Conservation (phyloP, 2,888 invertebrate genomes). For the Hyppa rectilinea region DNA sequence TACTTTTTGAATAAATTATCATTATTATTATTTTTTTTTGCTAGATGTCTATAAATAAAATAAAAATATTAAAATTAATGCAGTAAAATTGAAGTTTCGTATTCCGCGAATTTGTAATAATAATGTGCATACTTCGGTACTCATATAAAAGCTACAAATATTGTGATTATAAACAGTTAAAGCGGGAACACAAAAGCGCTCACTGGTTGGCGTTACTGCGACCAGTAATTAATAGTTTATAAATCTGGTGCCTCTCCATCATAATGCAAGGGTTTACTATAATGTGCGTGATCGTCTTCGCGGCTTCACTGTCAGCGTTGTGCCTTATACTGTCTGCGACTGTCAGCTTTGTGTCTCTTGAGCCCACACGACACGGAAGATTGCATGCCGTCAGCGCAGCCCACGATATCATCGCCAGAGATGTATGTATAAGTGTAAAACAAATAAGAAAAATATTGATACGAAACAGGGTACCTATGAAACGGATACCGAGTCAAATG, state of each 20-base stretch:
- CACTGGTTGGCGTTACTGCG: background rate
- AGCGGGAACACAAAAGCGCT: background rate
- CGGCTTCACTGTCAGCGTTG: background rate
- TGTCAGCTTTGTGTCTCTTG: background rate
- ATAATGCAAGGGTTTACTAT: slow-evolving; percentile 6
- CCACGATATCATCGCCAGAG: background rate
- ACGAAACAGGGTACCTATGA: background rate
- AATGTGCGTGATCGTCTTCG: slow-evolving; percentile 1
- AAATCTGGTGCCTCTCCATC: background rate
- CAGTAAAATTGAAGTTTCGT: background rate
- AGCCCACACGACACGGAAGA: background rate
- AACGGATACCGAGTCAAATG: background rate
- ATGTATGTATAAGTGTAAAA: background rate
- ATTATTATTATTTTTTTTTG: no score
- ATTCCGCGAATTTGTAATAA: background rate
- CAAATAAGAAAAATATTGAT: slow-evolving; percentile 7
- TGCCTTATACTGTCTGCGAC: slow-evolving; percentile 1
- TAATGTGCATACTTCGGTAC: background rate
- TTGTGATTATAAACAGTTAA: background rate
- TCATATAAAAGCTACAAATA: background rate
- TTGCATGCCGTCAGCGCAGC: background rate
- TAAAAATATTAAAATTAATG: background rate
- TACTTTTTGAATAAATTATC: no score
- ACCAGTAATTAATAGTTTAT: background rate
- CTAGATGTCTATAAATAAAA: no score